Percentiles rank a stretch among this genome's conserved stretches.
These are phyloP conservation scores for Galaxea fascicularis DNA, from an alignment of 92 coral and sea anemone species.

Conservation along the genomic window DNA sequence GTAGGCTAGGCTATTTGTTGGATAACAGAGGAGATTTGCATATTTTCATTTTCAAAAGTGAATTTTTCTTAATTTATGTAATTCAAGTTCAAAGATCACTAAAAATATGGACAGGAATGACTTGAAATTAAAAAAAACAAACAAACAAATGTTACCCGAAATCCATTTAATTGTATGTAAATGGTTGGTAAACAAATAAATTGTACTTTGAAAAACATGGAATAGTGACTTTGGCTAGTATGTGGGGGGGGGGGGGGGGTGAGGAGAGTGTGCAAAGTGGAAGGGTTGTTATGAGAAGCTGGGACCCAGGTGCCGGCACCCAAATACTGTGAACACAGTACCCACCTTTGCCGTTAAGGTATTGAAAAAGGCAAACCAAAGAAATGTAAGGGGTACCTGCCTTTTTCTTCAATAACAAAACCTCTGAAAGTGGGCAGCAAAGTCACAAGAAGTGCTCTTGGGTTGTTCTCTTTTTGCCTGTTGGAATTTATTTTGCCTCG, in stretches of 20 bases:
- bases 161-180: background rate
- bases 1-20: background rate
- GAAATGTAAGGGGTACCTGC: too few species aligned
- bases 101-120: constrained; percentile 17
- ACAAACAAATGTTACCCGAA: background rate
- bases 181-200: constrained; percentile 7
- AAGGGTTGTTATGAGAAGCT: too few species aligned
- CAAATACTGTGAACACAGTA: too few species aligned
- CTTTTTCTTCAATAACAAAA: too few species aligned
- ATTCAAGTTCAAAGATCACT: background rate
- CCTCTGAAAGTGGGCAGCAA: too few species aligned
- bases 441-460: too few species aligned
- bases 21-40: background rate
- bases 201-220: background rate
- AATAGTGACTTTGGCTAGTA: background rate
- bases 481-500: too few species aligned
- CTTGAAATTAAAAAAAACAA: background rate
- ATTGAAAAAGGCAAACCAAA: too few species aligned
- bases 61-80: constrained; percentile 13
- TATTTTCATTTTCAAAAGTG: background rate
- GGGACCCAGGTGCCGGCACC: too few species aligned
- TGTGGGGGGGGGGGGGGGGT: too few species aligned
- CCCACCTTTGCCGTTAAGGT: too few species aligned
- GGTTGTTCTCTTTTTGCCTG: too few species aligned
- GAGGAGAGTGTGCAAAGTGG: background rate